phyloP scores from a whole-genome alignment of 1,140 invertebrate genomes.

The Druon quercuslanigerum region DNA sequence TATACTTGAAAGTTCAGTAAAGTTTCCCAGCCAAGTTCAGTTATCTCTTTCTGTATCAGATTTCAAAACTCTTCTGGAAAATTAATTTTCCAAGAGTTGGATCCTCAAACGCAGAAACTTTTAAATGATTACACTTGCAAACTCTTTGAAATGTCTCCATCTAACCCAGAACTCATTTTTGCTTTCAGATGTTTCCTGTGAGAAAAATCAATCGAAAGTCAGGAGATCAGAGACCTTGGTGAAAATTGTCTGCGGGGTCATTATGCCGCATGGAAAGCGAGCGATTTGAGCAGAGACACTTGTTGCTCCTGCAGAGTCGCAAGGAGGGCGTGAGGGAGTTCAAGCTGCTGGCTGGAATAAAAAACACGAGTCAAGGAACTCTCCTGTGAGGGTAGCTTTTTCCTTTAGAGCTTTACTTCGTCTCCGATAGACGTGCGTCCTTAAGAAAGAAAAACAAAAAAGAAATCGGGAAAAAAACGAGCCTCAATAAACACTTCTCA shows the following conservation, averaged over 20 bases:
- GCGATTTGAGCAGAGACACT: constrained; percentile 34
- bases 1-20: too few species aligned
- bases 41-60: too few species aligned
- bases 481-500: not conserved
- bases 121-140: too few species aligned
- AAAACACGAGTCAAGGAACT: constrained; percentile 16
- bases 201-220: not conserved
- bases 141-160: too few species aligned
- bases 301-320: constrained; percentile 44
- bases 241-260: not conserved
- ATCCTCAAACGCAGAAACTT: too few species aligned
- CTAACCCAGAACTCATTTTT: not conserved
- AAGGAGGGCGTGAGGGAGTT: constrained; percentile 23
- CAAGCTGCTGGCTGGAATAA: constrained; percentile 2
- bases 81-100: too few species aligned
- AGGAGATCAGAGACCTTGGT: not conserved
- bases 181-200: not conserved
- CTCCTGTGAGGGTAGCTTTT: not conserved
- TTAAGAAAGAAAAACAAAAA: not conserved
- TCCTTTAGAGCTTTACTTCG: not conserved
- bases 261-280: constrained; percentile 6
- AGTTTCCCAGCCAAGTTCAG: too few species aligned
- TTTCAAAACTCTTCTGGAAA: too few species aligned
- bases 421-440: not conserved
- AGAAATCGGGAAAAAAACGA: not conserved